Percentiles rank a stretch among this genome's conserved stretches.
Evolutionary conservation across 1,140 invertebrate genomes (phyloP).

Genomic region (Aporrectodea caliginosa): DNA sequence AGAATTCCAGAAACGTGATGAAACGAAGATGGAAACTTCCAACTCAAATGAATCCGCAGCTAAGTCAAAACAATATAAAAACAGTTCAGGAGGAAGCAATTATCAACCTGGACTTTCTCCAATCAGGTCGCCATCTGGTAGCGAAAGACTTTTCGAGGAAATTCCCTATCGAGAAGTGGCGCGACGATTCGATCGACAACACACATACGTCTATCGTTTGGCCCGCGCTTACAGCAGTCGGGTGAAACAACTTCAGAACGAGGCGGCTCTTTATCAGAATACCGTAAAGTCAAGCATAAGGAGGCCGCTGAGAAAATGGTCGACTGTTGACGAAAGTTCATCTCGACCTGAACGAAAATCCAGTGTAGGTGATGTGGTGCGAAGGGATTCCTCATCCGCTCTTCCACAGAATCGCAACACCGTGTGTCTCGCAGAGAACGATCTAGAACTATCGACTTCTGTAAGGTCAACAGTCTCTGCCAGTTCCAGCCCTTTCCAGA

Average conservation of each 20-base stretch:
- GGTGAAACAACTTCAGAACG: background rate
- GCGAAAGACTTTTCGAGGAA: too few species aligned
- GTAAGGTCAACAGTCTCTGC: background rate
- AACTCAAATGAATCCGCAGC: too few species aligned
- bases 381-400: background rate
- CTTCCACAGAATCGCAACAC: background rate
- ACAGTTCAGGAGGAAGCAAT: too few species aligned
- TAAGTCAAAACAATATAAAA: too few species aligned
- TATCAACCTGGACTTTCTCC: too few species aligned
- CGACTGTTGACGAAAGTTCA: background rate
- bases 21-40: too few species aligned
- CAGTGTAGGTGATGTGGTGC: background rate
- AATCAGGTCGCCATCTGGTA: too few species aligned
- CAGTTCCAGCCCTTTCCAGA: too few species aligned
- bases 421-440: background rate
- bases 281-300: background rate
- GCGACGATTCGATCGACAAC: background rate
- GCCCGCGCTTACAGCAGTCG: background rate
- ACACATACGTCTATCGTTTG: background rate
- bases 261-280: too few species aligned
- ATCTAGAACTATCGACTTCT: background rate
- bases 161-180: too few species aligned
- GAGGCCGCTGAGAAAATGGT: background rate
- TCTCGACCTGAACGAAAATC: background rate
- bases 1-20: too few species aligned